Conservation (phyloP, 2,888 invertebrate species). For the Gymnocheta viridis region DNA sequence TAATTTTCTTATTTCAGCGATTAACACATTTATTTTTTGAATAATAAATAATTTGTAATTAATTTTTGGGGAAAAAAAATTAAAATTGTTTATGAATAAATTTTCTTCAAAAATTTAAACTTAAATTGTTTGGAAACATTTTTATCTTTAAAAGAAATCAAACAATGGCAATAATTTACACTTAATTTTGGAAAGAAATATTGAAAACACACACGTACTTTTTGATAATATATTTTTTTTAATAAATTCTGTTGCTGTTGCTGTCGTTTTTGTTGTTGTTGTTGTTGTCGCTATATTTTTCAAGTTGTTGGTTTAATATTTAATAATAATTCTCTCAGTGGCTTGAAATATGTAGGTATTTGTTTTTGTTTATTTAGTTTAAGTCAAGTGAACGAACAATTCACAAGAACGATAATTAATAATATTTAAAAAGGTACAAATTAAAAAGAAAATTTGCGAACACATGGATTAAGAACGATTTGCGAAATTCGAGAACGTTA, state of each 20-base stretch:
- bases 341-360: background rate
- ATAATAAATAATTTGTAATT: background rate
- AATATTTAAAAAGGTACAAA: slow-evolving; percentile 6
- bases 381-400: slow-evolving; percentile 34
- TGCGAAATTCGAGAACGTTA: slow-evolving; percentile 64
- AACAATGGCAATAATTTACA: slow-evolving; percentile 40
- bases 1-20: background rate
- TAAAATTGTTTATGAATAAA: slow-evolving; percentile 19
- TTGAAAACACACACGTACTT: slow-evolving; percentile 55
- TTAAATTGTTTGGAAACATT: slow-evolving; percentile 30
- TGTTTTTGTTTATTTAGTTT: slow-evolving; percentile 11
- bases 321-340: background rate
- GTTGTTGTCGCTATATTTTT: background rate
- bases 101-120: slow-evolving; percentile 22
- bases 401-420: background rate
- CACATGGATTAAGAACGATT: slow-evolving; percentile 55
- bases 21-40: slow-evolving; percentile 1
- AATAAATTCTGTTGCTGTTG: background rate
- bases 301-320: background rate
- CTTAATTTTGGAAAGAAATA: slow-evolving; percentile 9
- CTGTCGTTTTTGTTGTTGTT: background rate
- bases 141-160: slow-evolving; percentile 42
- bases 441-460: slow-evolving; percentile 28
- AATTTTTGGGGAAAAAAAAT: background rate
- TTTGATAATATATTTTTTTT: background rate